Evolutionary conservation across 2,797 vertebrate genomes (phyloP), one percentile per base, ranked within the genome.

Genomic region (Amniataba percoides): DNA sequence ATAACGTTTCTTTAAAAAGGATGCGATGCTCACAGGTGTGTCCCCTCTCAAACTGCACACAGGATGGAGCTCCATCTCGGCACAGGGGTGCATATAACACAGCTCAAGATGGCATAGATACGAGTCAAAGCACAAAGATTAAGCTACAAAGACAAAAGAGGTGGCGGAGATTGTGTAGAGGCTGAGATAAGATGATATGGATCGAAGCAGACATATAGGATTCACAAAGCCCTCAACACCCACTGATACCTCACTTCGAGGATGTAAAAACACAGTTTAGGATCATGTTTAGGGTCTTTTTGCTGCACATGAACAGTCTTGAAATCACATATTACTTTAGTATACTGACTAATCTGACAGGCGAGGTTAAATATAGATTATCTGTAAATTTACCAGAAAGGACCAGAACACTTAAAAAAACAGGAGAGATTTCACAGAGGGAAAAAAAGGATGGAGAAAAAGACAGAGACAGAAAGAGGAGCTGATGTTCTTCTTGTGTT

Each of bases 401-500:
- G 14, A 59, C 19, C 11, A 12, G 42, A 65, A 23, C 4, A 15
- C 7, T 61, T 67, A 31, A 57, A 46, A 71, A 40, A 8, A 10
- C 36, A 36, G 23, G 5, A 31, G 18, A 56, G 9, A n/a, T 55
- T 56, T 57, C 36, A 48, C 2, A 11, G 15, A 16, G 18, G 31
- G 34, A 21, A 19, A 53, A 10, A 31, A 58, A 76, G 59, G 71
- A 48, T 18, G 23, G 60, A 14, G 9, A 56, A 31, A 72, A 59
- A 53, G 39, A 65, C n/a, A 0, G 39, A 72, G 40, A 52, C 23
- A 4, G 43, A 61, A 62, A 70, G 43, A n/a, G 43, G 59, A 77
- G 77, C 63, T 68, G 82, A 78, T 78, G 78, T 62, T 84, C 70
- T 56, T 66, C 61, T 58, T 42, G 68, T 85, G 74, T 83, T 83